Percentiles rank a stretch among this genome's conserved stretches.
Conservation (phyloP, 1,140 invertebrate species). For the Rhopalosiphum maidis region DNA sequence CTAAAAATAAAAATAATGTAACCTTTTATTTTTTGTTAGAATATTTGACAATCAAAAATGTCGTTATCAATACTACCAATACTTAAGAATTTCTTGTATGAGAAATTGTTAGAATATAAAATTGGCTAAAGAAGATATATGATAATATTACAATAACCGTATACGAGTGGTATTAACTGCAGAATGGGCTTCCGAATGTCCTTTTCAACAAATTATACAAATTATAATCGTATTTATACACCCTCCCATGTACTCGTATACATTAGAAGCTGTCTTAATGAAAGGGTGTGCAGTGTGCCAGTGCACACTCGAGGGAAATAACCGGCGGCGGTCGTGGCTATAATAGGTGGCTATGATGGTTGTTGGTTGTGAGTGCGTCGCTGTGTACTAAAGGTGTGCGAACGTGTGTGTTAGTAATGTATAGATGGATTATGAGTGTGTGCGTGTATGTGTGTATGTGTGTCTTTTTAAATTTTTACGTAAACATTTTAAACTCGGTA, state of each 20-base stretch:
- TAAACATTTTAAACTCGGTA: slow-evolving; percentile 39
- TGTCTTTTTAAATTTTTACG: slow-evolving; percentile 20
- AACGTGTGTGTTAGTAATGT: background rate
- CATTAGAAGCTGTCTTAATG: slow-evolving; percentile 6
- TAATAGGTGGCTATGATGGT: background rate
- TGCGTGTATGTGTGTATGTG: background rate
- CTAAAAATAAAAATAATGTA: background rate
- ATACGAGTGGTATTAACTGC: background rate
- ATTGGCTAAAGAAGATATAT: background rate
- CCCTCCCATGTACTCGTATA: background rate
- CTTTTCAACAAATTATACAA: background rate
- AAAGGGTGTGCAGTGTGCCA: slow-evolving; percentile 2
- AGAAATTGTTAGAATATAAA: background rate
- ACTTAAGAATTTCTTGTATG: background rate
- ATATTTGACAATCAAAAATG: background rate
- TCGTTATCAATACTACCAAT: background rate
- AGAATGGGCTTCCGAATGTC: background rate
- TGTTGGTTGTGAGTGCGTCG: background rate
- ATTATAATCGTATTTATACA: slow-evolving; percentile 12
- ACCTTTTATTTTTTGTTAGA: background rate
- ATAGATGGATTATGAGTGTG: too few species aligned
- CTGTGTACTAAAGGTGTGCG: slow-evolving; percentile 23
- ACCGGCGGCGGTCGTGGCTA: background rate
- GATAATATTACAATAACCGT: background rate
- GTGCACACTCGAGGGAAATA: slow-evolving; percentile 6